Percentiles rank a stretch among this genome's conserved stretches.
Evolutionary conservation across 2,888 invertebrate species (phyloP).

Genomic region (Agrochola lychnidis): DNA sequence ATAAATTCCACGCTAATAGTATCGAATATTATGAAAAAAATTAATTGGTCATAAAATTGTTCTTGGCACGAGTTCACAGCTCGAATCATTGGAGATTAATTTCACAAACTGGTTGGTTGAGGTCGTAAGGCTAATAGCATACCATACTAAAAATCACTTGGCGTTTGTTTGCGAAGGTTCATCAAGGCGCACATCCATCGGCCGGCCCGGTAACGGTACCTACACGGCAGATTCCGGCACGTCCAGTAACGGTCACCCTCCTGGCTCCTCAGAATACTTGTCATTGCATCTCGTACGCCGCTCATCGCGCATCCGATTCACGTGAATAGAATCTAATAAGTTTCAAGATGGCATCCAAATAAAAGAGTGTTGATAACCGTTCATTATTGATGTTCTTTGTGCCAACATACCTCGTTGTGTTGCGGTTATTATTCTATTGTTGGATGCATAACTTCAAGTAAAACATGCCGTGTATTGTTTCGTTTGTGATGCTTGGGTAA

Average conservation of each 20-base stretch:
- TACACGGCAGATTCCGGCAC: slow-evolving; percentile 79
- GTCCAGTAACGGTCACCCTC: slow-evolving; percentile 83
- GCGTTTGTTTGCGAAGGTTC: slow-evolving; percentile 68
- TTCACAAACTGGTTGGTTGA: slow-evolving; percentile 66
- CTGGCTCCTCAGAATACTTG: slow-evolving; percentile 77
- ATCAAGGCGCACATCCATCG: slow-evolving; percentile 67
- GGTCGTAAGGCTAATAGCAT: slow-evolving; percentile 70
- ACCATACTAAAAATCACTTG: slow-evolving; percentile 64
- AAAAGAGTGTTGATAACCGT: slow-evolving; percentile 57
- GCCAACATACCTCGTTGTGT: slow-evolving; percentile 22
- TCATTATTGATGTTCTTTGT: slow-evolving; percentile 43
- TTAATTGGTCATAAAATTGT: slow-evolving; percentile 60
- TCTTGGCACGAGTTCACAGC: slow-evolving; percentile 57
- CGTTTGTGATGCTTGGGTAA: slow-evolving; percentile 27
- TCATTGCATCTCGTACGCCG: slow-evolving; percentile 75
- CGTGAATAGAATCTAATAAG: slow-evolving; percentile 77
- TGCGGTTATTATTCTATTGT: slow-evolving; percentile 23
- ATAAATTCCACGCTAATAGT: slow-evolving; percentile 59
- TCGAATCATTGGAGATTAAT: slow-evolving; percentile 65
- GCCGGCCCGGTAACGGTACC: slow-evolving; percentile 76
- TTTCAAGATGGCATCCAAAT: slow-evolving; percentile 54
- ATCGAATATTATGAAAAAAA: slow-evolving; percentile 49
- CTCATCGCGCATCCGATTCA: slow-evolving; percentile 71
- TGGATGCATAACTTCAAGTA: slow-evolving; percentile 20
- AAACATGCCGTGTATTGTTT: slow-evolving; percentile 42